Percentiles rank a stretch among this genome's conserved stretches.
Evolutionary conservation across 2,797 vertebrate species (phyloP).

Genomic region (Catamblyrhynchus diadema): DNA sequence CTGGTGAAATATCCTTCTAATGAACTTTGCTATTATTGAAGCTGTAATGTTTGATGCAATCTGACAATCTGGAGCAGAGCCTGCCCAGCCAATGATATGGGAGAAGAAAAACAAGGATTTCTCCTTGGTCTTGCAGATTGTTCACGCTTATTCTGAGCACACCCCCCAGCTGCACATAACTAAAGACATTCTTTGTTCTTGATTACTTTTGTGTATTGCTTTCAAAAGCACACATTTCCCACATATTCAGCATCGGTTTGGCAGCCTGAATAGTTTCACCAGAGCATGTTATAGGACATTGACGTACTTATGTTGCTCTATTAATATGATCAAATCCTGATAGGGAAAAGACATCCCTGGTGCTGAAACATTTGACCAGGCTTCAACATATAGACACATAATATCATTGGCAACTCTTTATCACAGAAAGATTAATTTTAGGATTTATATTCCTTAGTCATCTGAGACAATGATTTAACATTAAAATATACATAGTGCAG

Average conservation of each 20-base stretch:
- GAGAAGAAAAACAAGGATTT: neutral
- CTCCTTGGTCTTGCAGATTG: neutral
- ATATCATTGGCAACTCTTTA: neutral
- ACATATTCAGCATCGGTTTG: neutral
- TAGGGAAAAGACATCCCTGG: neutral
- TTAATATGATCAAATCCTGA: neutral
- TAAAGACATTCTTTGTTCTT: neutral
- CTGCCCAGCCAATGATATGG: neutral
- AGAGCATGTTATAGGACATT: neutral
- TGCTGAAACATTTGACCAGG: neutral
- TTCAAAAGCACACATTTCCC: neutral
- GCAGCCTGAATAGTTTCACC: neutral
- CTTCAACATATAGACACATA: neutral
- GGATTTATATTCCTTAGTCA: neutral
- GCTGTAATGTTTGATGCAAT: neutral
- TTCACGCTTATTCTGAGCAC: neutral
- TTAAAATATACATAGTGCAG: neutral
- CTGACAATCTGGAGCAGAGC: neutral
- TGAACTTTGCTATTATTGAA: neutral
- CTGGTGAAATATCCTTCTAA: neutral
- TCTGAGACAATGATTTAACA: neutral
- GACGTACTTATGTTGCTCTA: neutral
- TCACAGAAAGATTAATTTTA: neutral
- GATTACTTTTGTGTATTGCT: neutral
- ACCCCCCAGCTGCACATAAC: neutral